Conservation (phyloP, 2,113 vertebrate genomes). For the Meriones unguiculatus region DNA sequence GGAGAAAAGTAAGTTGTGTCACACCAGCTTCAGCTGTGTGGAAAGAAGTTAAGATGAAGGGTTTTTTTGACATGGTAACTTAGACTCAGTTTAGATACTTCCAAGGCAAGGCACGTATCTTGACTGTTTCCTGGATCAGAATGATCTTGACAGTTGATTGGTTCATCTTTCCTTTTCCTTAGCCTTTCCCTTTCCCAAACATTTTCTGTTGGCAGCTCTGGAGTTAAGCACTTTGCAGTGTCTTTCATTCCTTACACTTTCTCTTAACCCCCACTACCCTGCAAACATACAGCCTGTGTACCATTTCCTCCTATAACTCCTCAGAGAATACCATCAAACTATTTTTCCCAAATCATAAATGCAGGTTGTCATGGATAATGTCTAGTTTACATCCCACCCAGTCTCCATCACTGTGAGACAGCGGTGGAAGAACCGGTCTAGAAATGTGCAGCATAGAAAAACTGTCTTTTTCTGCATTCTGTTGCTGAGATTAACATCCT, state of each 20-base stretch:
- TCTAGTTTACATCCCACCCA: not conserved
- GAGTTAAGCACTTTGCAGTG: not conserved
- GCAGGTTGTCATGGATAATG: not conserved
- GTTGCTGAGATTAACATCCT: not conserved
- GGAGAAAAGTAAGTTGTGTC: slow-evolving; percentile 95
- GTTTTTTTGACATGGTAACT: slow-evolving; percentile 6
- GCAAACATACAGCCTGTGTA: not conserved
- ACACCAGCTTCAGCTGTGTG: not conserved
- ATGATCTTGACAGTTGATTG: slow-evolving; percentile 46
- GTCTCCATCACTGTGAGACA: not conserved
- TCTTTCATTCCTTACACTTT: not conserved
- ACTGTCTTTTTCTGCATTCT: not conserved
- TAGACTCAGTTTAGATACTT: slow-evolving; percentile 14
- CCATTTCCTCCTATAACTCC: not conserved
- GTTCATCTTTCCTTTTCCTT: not conserved
- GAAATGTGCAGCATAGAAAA: slow-evolving; percentile 6
- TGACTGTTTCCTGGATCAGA: slow-evolving; percentile 18
- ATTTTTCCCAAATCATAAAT: not conserved
- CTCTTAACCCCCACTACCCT: not conserved
- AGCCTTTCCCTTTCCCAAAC: not conserved
- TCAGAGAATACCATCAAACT: slow-evolving; percentile 32
- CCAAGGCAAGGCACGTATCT: not conserved
- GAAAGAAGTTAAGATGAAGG: not conserved
- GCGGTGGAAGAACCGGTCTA: not conserved
- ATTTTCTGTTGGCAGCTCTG: slow-evolving; percentile 22